phyloP scores from a whole-genome alignment of 2,888 invertebrate genomes.

The Papilio elwesi region DNA sequence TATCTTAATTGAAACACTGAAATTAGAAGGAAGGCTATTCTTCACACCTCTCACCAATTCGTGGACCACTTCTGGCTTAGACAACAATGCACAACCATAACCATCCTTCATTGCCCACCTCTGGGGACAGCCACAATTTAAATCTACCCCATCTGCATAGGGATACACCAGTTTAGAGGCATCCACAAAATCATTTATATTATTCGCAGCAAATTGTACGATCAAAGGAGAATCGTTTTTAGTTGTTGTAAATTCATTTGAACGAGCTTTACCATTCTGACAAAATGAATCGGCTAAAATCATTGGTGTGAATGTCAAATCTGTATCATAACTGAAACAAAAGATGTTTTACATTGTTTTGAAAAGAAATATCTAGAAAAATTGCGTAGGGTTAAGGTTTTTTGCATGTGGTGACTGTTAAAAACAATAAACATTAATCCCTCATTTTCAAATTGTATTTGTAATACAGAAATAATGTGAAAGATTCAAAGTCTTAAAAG shows the following conservation, averaged over 20 bases:
- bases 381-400: background rate
- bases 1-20: conserved; percentile 96
- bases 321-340: conserved; percentile 89
- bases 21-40: conserved; percentile 88
- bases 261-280: conserved; percentile 93
- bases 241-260: conserved; percentile 91
- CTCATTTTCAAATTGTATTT: too few species aligned
- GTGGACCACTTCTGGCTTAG: conserved; percentile 91
- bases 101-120: conserved; percentile 96
- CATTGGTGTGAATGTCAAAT: conserved; percentile 98
- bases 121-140: conserved; percentile 99
- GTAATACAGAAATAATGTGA: too few species aligned
- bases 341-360: conserved; percentile 9
- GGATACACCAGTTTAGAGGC: conserved; percentile 93
- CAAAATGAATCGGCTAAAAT: conserved; percentile 97
- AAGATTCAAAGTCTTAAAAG: too few species aligned
- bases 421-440: too few species aligned
- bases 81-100: conserved; percentile 93
- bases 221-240: conserved; percentile 92
- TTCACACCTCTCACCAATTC: conserved; percentile 91
- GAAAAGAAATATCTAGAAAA: background rate
- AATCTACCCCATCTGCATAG: conserved; percentile 95
- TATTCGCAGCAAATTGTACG: conserved; percentile 97
- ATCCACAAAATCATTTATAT: conserved; percentile 90
- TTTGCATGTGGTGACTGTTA: too few species aligned